Conservation (phyloP, 2,888 invertebrate genomes). For the Invenusta paracnida region DNA sequence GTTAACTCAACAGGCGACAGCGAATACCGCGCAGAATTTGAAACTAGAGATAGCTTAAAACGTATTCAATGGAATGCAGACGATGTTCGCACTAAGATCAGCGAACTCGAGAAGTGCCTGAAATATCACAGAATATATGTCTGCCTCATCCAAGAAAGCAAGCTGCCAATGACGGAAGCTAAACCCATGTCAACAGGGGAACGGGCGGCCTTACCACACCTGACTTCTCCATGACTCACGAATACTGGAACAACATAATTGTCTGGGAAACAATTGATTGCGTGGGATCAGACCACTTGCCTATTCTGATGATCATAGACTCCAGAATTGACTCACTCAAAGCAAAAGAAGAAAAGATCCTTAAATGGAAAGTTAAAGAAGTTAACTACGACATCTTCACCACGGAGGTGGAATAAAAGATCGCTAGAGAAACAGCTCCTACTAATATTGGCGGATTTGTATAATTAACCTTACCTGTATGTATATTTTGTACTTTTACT, state of each 20-base stretch:
- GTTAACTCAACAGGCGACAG: no score
- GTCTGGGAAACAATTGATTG: slow-evolving; percentile 8
- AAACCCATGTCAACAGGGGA: background rate
- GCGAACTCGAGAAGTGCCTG: no score
- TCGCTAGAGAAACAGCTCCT: background rate
- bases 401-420: background rate
- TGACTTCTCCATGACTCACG: slow-evolving; percentile 7
- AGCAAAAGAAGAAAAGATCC: background rate
- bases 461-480: no score
- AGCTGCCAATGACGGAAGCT: slow-evolving; percentile 15
- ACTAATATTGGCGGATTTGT: background rate
- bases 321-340: slow-evolving; percentile 26
- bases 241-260: slow-evolving; percentile 6
- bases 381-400: slow-evolving; percentile 5
- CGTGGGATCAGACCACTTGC: slow-evolving; percentile 6
- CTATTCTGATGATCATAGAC: slow-evolving; percentile 15
- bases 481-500: no score
- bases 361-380: slow-evolving; percentile 12
- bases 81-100: no score
- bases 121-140: no score
- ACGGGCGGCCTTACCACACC: slow-evolving; percentile 10
- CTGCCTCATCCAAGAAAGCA: no score
- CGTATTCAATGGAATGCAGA: no score
- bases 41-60: no score
- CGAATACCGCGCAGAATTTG: no score